Percentiles rank a stretch among this genome's conserved stretches.
phyloP scores from a whole-genome alignment of 2,888 invertebrate genomes.

The Troglohyphantes excavatus region DNA sequence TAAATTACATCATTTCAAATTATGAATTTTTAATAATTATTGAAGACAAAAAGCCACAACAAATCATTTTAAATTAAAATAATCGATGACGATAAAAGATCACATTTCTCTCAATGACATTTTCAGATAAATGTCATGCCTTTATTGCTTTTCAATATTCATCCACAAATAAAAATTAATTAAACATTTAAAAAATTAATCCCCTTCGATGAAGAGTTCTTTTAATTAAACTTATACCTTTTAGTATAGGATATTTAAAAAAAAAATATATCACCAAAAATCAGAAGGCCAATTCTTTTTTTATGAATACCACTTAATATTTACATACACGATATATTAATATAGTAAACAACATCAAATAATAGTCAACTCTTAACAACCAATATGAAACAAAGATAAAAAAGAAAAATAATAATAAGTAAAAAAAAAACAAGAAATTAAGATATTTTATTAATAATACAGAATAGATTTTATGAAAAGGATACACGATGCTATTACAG shows the following conservation, averaged over 20 bases:
- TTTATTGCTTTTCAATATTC: constrained; percentile 25
- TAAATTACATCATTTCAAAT: no score
- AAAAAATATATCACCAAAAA: constrained; percentile 19
- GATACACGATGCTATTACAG: constrained; percentile 72
- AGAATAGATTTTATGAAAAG: constrained; percentile 53
- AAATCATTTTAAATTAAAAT: no score
- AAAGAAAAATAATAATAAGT: constrained; percentile 55
- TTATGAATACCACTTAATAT: constrained; percentile 11
- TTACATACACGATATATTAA: constrained; percentile 59
- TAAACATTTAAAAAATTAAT: no score
- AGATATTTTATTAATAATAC: constrained; percentile 19
- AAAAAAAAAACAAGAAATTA: constrained; percentile 62
- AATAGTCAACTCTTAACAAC: constrained; percentile 71
- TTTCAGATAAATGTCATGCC: not conserved
- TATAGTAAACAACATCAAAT: constrained; percentile 70
- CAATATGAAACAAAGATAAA: constrained; percentile 67
- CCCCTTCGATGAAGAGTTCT: no score
- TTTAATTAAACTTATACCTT: not conserved
- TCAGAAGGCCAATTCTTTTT: not conserved
- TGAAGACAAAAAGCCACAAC: no score
- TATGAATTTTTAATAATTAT: no score
- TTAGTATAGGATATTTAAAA: not conserved
- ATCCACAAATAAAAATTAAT: not conserved
- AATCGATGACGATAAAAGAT: no score
- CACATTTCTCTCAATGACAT: no score